These are phyloP conservation scores for Notechis scutatus DNA, from an alignment of 2,113 vertebrate species.

Conservation along the genomic window DNA sequence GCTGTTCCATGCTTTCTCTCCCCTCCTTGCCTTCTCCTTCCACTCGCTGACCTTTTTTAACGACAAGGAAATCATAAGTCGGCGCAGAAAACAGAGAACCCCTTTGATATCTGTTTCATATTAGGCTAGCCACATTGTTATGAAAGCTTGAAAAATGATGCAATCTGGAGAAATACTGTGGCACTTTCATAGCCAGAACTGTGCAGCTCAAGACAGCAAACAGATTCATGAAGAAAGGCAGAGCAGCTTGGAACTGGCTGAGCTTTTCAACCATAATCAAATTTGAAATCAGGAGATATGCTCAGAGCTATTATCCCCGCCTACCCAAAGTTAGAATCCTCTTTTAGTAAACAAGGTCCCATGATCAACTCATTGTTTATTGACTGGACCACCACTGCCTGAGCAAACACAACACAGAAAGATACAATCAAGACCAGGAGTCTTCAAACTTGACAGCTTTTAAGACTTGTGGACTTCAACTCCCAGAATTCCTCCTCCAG, in stretches of 20 bases:
- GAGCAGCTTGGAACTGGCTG: neutral
- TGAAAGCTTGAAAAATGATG: constrained; percentile 60
- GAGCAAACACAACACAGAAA: neutral
- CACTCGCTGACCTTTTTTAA: constrained; percentile 46
- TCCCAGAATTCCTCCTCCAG: no score
- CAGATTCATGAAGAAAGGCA: constrained; percentile 36
- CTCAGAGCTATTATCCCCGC: constrained; percentile 7
- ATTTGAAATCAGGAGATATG: constrained; percentile 4
- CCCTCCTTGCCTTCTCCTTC: constrained; percentile 9
- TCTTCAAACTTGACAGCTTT: no score
- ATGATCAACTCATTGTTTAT: neutral
- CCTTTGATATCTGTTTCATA: constrained; percentile 59
- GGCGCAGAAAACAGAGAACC: constrained; percentile 48
- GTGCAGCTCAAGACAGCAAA: constrained; percentile 6
- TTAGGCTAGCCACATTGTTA: constrained; percentile 49
- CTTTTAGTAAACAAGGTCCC: neutral
- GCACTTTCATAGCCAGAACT: constrained; percentile 18
- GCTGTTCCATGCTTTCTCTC: constrained; percentile 36
- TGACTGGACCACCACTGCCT: neutral
- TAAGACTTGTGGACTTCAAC: no score
- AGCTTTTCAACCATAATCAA: constrained; percentile 17
- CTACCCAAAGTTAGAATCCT: neutral
- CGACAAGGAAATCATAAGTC: constrained; percentile 50
- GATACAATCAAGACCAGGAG: neutral
- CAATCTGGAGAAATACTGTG: constrained; percentile 60